These are phyloP conservation scores for Diaperis boleti DNA, from an alignment of 2,888 invertebrate species.

Conservation along the genomic window DNA sequence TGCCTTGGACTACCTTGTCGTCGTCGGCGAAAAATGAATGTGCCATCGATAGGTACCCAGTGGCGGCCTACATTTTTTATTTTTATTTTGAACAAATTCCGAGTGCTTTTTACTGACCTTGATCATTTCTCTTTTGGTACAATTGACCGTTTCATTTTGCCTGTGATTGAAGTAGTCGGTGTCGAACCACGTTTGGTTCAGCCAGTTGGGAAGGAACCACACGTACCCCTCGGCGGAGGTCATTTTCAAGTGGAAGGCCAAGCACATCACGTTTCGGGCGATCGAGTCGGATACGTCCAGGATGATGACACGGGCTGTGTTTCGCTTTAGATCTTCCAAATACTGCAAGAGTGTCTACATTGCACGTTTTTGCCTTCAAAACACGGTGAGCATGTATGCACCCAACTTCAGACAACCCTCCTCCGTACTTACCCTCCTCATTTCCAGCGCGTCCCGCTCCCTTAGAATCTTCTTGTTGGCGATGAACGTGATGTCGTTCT, in stretches of 20 bases:
- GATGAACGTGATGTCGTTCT: constrained; percentile 74
- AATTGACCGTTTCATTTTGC: constrained; percentile 67
- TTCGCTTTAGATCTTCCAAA: constrained; percentile 74
- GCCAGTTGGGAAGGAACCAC: constrained; percentile 88
- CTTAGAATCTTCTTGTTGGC: constrained; percentile 78
- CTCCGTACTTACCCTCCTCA: constrained; percentile 71
- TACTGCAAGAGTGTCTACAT: constrained; percentile 69
- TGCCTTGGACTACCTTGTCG: constrained; percentile 73
- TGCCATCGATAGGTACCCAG: constrained; percentile 79
- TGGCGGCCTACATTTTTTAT: too few species aligned
- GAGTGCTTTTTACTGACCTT: constrained; percentile 63
- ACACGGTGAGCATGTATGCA: too few species aligned
- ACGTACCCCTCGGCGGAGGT: constrained; percentile 79
- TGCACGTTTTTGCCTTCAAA: too few species aligned
- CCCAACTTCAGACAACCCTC: too few species aligned
- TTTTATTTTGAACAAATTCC: too few species aligned
- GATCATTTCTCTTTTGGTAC: constrained; percentile 74
- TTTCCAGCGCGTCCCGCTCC: constrained; percentile 68
- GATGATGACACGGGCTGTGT: constrained; percentile 81
- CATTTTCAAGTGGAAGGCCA: constrained; percentile 79
- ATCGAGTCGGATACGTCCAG: constrained; percentile 82
- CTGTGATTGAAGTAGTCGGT: constrained; percentile 68
- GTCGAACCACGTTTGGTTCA: constrained; percentile 74
- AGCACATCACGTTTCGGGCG: constrained; percentile 84
- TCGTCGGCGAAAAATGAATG: constrained; percentile 77